phyloP scores from a whole-genome alignment of 2,113 vertebrate species.

The Engraulis encrasicolus region DNA sequence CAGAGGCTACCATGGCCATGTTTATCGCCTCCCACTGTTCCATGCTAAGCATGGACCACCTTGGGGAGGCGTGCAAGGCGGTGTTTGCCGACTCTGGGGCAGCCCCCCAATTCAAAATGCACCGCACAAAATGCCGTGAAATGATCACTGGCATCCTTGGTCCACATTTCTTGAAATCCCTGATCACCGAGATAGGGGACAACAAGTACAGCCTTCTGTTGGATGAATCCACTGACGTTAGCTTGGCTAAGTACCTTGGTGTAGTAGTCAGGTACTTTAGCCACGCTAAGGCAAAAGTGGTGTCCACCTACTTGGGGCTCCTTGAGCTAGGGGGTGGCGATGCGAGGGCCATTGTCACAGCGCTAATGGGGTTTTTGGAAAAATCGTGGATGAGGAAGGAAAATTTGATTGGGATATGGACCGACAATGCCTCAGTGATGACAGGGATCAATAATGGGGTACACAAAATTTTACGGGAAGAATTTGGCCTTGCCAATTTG shows the following conservation, averaged over 20 bases:
- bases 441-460: not conserved
- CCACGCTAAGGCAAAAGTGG: constrained; percentile 30
- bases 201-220: constrained; percentile 28
- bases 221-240: constrained; percentile 32
- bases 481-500: constrained; percentile 15
- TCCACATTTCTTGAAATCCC: constrained; percentile 30
- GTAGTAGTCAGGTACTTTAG: constrained; percentile 42
- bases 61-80: constrained; percentile 25
- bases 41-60: not conserved
- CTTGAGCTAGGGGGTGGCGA: constrained; percentile 48
- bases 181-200: constrained; percentile 11
- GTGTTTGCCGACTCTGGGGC: constrained; percentile 29
- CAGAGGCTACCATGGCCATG: constrained; percentile 22
- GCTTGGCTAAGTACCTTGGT: constrained; percentile 42
- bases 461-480: not conserved
- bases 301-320: constrained; percentile 49
- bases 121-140: constrained; percentile 22
- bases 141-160: constrained; percentile 24
- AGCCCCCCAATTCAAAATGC: constrained; percentile 27
- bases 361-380: constrained; percentile 13
- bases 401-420: constrained; percentile 28
- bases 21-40: constrained; percentile 26
- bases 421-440: constrained; percentile 36
- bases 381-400: not conserved
- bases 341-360: constrained; percentile 33